Evolutionary conservation across 2,797 vertebrate genomes (phyloP).

Genomic region (Gallirallus australis): DNA sequence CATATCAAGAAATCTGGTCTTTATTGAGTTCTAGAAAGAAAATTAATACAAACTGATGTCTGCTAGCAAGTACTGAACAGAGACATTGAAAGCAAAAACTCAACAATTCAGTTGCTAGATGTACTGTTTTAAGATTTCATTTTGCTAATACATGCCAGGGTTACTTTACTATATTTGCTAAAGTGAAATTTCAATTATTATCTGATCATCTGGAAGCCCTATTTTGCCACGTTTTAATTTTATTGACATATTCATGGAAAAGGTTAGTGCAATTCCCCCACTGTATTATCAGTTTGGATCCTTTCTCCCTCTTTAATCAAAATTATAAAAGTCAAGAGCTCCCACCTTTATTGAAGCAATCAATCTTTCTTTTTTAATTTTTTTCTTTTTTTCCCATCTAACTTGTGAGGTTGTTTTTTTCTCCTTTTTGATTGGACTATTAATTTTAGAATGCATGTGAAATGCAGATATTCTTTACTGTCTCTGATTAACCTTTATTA

Average conservation of each 20-base stretch:
- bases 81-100: not conserved
- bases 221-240: not conserved
- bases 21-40: not conserved
- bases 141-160: not conserved
- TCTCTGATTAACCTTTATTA: not conserved
- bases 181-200: not conserved
- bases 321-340: slow-evolving; percentile 1
- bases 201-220: not conserved
- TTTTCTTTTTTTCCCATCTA: not conserved
- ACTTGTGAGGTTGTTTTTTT: not conserved
- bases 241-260: not conserved
- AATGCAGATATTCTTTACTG: not conserved
- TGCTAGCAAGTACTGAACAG: not conserved
- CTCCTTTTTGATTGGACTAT: not conserved
- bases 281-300: not conserved
- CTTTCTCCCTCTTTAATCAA: not conserved
- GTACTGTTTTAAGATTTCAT: not conserved
- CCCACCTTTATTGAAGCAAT: not conserved
- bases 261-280: not conserved
- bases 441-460: not conserved
- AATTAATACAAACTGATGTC: not conserved
- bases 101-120: not conserved
- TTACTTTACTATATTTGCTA: not conserved
- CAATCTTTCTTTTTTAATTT: not conserved
- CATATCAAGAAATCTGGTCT: not conserved